These are phyloP conservation scores for Nothobranchius kuhntae DNA, from an alignment of 2,113 vertebrate genomes.

Conservation along the genomic window DNA sequence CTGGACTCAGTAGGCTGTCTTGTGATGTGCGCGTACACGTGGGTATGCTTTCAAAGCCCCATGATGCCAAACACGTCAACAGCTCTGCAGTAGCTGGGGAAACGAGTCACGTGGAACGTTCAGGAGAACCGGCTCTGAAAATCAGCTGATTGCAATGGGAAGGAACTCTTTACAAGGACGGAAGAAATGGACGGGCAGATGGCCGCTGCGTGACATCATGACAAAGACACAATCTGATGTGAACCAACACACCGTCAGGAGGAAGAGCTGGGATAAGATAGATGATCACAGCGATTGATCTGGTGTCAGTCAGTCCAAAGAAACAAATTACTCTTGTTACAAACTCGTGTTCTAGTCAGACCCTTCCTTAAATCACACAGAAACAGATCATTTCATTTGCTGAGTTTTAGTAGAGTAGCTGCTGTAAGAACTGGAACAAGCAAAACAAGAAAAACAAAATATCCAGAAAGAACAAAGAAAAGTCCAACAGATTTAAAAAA, in stretches of 20 bases:
- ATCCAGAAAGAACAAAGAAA: no score
- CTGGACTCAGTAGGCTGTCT: slow-evolving; percentile 34
- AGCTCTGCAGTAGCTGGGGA: slow-evolving; percentile 34
- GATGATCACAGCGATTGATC: slow-evolving; percentile 1
- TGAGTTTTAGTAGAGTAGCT: no score
- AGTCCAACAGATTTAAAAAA: no score
- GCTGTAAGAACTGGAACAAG: no score
- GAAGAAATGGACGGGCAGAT: not conserved
- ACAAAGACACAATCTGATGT: not conserved
- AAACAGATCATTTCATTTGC: no score
- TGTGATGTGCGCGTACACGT: slow-evolving; percentile 46
- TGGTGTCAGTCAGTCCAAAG: not conserved
- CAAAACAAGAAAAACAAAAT: no score
- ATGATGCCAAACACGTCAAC: slow-evolving; percentile 60
- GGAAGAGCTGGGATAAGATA: slow-evolving; percentile 8
- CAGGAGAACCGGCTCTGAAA: slow-evolving; percentile 16
- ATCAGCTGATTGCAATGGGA: slow-evolving; percentile 43
- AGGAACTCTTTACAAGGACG: no score
- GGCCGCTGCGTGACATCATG: not conserved
- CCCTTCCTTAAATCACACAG: no score
- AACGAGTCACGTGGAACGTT: slow-evolving; percentile 53
- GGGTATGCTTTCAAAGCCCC: slow-evolving; percentile 35
- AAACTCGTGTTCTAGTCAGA: no score
- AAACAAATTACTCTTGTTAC: not conserved
- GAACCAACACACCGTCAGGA: not conserved